Conservation (phyloP, 1,140 invertebrate species). For the Hydropsyche tenuis region DNA sequence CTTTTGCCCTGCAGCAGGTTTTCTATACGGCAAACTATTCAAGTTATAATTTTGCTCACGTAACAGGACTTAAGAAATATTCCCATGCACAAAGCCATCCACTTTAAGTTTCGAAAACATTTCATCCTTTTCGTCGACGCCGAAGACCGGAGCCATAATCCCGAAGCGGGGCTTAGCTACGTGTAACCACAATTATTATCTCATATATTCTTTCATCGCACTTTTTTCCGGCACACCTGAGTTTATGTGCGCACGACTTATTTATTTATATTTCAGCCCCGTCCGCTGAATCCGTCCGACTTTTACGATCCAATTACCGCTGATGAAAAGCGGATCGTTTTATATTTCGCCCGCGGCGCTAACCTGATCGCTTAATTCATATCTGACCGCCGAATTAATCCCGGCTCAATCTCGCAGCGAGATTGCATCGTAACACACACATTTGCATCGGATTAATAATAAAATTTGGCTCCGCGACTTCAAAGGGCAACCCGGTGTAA, state of each 20-base stretch:
- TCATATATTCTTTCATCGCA: neutral
- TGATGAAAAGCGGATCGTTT: too few relatives aligned
- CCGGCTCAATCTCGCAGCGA: too few relatives aligned
- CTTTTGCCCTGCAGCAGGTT: constrained; percentile 4
- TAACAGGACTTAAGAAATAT: constrained; percentile 38
- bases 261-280: neutral
- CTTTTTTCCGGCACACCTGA: neutral
- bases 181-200: constrained; percentile 23
- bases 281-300: too few relatives aligned
- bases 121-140: constrained; percentile 30
- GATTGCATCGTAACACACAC: too few relatives aligned
- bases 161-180: constrained; percentile 23
- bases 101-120: constrained; percentile 41
- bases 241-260: neutral
- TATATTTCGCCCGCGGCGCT: too few relatives aligned
- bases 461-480: too few relatives aligned
- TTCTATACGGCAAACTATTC: constrained; percentile 24
- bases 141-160: constrained; percentile 22
- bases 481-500: too few relatives aligned
- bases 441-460: too few relatives aligned
- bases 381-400: too few relatives aligned
- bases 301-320: too few relatives aligned
- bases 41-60: constrained; percentile 38
- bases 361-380: too few relatives aligned
- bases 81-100: constrained; percentile 41